These are phyloP conservation scores for Cardiocondyla obscurior DNA, from an alignment of 1,140 invertebrate genomes.

Conservation along the genomic window DNA sequence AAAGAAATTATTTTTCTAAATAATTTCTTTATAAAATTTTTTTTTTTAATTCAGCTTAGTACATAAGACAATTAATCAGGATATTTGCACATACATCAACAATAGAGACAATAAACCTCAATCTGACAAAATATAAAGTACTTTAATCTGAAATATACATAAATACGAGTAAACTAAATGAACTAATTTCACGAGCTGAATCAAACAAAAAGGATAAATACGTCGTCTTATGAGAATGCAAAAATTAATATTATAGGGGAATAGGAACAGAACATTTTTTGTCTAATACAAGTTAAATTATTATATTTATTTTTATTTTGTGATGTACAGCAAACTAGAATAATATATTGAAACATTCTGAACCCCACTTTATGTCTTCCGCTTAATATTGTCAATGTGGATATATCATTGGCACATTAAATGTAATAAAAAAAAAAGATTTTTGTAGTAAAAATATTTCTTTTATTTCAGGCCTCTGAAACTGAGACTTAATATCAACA, in stretches of 20 bases:
- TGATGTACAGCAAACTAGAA: slow-evolving; percentile 61
- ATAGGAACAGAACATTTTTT: slow-evolving; percentile 59
- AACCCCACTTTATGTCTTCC: slow-evolving; percentile 62
- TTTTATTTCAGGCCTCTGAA: slow-evolving; percentile 81
- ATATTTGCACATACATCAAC: background rate
- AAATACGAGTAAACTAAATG: slow-evolving; percentile 45
- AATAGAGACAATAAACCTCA: slow-evolving; percentile 32
- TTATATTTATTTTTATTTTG: slow-evolving; percentile 61
- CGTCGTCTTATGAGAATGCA: background rate
- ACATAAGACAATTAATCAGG: background rate
- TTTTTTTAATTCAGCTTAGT: background rate
- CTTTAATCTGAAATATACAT: slow-evolving; percentile 56
- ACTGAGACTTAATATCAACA: slow-evolving; percentile 79
- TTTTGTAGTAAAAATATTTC: slow-evolving; percentile 71
- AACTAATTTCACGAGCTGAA: slow-evolving; percentile 58
- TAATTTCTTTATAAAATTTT: slow-evolving; percentile 19
- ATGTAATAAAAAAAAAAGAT: slow-evolving; percentile 62
- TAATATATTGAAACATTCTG: slow-evolving; percentile 60
- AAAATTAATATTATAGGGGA: slow-evolving; percentile 63
- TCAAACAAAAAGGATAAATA: slow-evolving; percentile 9
- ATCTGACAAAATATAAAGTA: slow-evolving; percentile 65
- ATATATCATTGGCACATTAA: slow-evolving; percentile 62
- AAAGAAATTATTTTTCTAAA: slow-evolving; percentile 14
- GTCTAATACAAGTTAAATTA: slow-evolving; percentile 59
- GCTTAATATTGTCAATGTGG: slow-evolving; percentile 64